phyloP scores from a whole-genome alignment of 2,797 vertebrate species.

The Phaenicophaeus curvirostris region DNA sequence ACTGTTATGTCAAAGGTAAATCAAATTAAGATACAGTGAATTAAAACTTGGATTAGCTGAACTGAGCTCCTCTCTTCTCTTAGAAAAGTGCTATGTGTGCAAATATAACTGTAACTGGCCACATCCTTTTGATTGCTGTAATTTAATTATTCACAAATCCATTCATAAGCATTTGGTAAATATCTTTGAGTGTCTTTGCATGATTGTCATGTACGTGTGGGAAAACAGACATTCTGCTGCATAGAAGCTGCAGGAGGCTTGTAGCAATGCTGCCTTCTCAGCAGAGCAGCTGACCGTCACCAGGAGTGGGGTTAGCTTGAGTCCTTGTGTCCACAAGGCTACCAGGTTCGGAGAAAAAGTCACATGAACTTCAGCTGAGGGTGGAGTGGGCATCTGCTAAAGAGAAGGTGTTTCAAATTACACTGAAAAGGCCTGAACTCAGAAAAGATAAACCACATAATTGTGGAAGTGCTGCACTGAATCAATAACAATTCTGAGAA shows the following conservation, averaged over 20 bases:
- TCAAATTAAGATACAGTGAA: slow-evolving; percentile 30
- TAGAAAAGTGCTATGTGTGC: neutral
- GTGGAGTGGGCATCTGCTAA: neutral
- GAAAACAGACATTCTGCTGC: neutral
- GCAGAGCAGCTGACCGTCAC: neutral
- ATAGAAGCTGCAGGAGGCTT: neutral
- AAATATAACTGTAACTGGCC: neutral
- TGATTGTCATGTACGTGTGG: neutral
- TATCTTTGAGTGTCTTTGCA: slow-evolving; percentile 4
- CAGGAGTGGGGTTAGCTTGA: neutral
- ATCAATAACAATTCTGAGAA: neutral
- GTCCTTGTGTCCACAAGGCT: neutral
- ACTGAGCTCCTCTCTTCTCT: neutral
- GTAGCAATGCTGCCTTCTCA: neutral
- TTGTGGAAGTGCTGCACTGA: neutral
- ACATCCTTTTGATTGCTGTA: neutral
- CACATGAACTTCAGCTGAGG: neutral
- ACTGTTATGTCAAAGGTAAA: slow-evolving; percentile 62
- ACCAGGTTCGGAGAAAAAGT: neutral
- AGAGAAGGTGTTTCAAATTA: neutral
- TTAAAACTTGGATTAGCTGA: neutral
- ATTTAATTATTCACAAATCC: slow-evolving; percentile 27
- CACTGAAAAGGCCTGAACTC: neutral
- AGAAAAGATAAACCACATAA: neutral
- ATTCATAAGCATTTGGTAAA: slow-evolving; percentile 8